Percentiles rank a stretch among this genome's conserved stretches.
Evolutionary conservation across 2,888 invertebrate genomes (phyloP).

Genomic region (Neoaliturus tenellus): DNA sequence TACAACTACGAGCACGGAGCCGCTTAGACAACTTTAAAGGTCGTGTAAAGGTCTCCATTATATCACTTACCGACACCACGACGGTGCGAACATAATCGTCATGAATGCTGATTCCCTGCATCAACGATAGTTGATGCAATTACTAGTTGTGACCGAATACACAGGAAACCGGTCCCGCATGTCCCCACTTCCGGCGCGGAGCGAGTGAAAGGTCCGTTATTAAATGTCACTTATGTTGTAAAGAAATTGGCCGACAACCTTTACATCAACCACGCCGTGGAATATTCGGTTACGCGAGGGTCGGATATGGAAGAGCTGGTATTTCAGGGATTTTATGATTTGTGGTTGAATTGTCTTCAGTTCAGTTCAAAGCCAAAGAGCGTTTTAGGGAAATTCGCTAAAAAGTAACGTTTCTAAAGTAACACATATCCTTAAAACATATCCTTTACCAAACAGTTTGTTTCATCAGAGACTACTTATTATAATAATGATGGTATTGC

Average conservation of each 20-base stretch:
- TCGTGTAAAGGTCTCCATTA: constrained; percentile 11
- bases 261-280: neutral
- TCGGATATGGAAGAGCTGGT: neutral
- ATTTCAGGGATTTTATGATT: neutral
- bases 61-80: neutral
- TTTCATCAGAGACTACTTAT: no score
- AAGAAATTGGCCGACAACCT: constrained; percentile 20
- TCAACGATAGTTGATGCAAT: constrained; percentile 19
- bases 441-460: no score
- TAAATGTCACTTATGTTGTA: constrained; percentile 30
- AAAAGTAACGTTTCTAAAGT: no score
- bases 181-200: neutral
- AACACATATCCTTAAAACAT: no score
- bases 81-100: neutral
- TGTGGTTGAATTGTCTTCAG: no score
- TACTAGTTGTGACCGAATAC: neutral
- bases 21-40: no score
- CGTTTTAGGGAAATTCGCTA: no score
- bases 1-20: no score
- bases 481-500: no score
- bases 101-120: constrained; percentile 26
- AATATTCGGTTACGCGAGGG: neutral
- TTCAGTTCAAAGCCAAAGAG: no score
- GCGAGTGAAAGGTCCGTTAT: neutral
- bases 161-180: constrained; percentile 3